Percentiles rank a stretch among this genome's conserved stretches.
Evolutionary conservation across 2,888 invertebrate species (phyloP).

Genomic region (Idaea aversata): DNA sequence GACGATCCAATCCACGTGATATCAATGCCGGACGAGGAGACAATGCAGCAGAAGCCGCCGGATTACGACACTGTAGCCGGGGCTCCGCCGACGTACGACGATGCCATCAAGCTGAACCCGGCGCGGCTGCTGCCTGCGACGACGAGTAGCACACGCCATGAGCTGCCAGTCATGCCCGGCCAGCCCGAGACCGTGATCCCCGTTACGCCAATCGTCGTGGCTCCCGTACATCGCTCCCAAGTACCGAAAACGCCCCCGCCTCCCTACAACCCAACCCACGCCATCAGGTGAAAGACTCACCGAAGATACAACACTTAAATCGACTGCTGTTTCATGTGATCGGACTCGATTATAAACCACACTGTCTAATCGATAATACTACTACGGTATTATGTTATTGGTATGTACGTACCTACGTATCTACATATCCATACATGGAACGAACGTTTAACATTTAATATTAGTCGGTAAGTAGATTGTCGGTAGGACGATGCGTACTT

Average conservation of each 20-base stretch:
- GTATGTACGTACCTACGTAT: constrained; percentile 60
- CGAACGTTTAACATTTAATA: constrained; percentile 47
- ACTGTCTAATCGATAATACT: constrained; percentile 45
- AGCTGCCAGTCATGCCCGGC: constrained; percentile 53
- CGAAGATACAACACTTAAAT: constrained; percentile 58
- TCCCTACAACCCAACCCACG: constrained; percentile 72
- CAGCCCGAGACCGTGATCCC: constrained; percentile 45
- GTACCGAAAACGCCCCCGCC: constrained; percentile 76
- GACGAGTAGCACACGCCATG: constrained; percentile 51
- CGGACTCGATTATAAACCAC: constrained; percentile 58
- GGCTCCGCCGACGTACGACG: constrained; percentile 86
- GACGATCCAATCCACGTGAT: constrained; percentile 85
- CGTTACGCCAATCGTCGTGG: constrained; percentile 37
- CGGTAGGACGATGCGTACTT: constrained; percentile 68
- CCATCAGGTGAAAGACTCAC: constrained; percentile 72
- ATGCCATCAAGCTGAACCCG: constrained; percentile 85
- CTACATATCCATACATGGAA: constrained; percentile 67
- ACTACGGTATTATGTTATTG: constrained; percentile 50
- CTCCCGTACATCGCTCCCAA: constrained; percentile 59
- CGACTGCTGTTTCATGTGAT: constrained; percentile 77
- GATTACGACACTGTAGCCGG: constrained; percentile 86
- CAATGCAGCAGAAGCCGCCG: constrained; percentile 84
- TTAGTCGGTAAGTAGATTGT: constrained; percentile 46
- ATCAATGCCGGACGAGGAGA: constrained; percentile 80
- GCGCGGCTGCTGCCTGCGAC: constrained; percentile 72